These are phyloP conservation scores for Agonopterix alstromeriana DNA, from an alignment of 2,888 invertebrate genomes.

Conservation along the genomic window DNA sequence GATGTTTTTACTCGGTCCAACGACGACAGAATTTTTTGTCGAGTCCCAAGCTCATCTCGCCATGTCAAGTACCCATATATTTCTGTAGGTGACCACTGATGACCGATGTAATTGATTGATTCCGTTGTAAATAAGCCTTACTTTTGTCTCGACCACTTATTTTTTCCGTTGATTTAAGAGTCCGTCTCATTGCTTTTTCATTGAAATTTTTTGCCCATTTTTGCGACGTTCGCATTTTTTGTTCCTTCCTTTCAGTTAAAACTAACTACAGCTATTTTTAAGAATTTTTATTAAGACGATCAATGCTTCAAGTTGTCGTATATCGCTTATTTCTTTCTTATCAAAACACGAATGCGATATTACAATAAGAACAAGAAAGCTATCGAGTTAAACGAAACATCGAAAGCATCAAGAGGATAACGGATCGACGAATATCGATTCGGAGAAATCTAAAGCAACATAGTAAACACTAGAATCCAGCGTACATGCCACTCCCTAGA, in stretches of 20 bases:
- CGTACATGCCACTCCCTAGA: slow-evolving; percentile 22
- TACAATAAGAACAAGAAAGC: slow-evolving; percentile 14
- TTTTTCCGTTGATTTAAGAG: not conserved
- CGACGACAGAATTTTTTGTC: slow-evolving; percentile 52
- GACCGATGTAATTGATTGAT: slow-evolving; percentile 64
- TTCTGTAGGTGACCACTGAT: slow-evolving; percentile 48
- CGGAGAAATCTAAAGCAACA: slow-evolving; percentile 6
- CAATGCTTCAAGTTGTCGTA: not conserved
- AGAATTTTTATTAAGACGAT: not conserved
- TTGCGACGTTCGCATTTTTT: not conserved
- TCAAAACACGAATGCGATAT: slow-evolving; percentile 11
- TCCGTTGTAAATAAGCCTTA: slow-evolving; percentile 53
- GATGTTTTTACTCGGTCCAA: slow-evolving; percentile 54
- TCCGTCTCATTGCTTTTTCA: not conserved
- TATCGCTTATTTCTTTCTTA: slow-evolving; percentile 1
- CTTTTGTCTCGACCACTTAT: slow-evolving; percentile 26
- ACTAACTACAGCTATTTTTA: not conserved
- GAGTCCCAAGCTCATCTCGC: slow-evolving; percentile 55
- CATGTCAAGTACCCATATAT: slow-evolving; percentile 61
- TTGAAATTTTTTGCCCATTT: not conserved
- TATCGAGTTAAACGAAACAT: slow-evolving; percentile 18
- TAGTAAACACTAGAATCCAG: slow-evolving; percentile 11
- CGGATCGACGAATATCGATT: slow-evolving; percentile 41
- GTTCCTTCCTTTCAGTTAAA: not conserved
- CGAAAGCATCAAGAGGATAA: slow-evolving; percentile 22